These are phyloP conservation scores for Ptychoptera contaminata DNA, from an alignment of 2,888 invertebrate genomes.

Conservation along the genomic window DNA sequence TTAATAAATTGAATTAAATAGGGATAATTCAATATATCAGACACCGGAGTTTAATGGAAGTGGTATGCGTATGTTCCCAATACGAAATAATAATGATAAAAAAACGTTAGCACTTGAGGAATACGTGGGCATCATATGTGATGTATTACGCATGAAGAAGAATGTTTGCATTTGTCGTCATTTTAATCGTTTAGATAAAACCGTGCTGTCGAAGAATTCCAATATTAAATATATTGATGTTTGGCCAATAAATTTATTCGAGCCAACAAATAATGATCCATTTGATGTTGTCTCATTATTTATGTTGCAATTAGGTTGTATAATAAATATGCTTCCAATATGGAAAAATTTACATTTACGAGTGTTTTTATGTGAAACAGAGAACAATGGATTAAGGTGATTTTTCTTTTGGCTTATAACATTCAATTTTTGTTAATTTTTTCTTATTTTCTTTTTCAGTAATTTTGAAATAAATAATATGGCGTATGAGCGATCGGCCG, in stretches of 20 bases:
- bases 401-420: slow-evolving; percentile 10
- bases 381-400: slow-evolving; percentile 13
- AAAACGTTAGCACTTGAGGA: slow-evolving; percentile 40
- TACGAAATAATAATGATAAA: slow-evolving; percentile 31
- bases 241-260: slow-evolving; percentile 89
- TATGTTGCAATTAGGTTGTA: slow-evolving; percentile 92
- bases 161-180: slow-evolving; percentile 88
- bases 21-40: slow-evolving; percentile 43
- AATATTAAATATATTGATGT: slow-evolving; percentile 79
- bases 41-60: slow-evolving; percentile 38
- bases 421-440: slow-evolving; percentile 3
- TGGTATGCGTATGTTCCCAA: slow-evolving; percentile 34
- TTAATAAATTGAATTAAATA: slow-evolving; percentile 18
- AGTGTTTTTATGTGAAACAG: slow-evolving; percentile 66
- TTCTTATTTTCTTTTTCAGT: not conserved
- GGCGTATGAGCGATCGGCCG: slow-evolving; percentile 18
- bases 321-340: slow-evolving; percentile 76
- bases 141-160: slow-evolving; percentile 83
- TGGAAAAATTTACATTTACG: slow-evolving; percentile 80
- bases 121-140: slow-evolving; percentile 72
- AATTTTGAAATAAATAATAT: slow-evolving; percentile 3
- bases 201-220: slow-evolving; percentile 7
- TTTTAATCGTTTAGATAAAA: slow-evolving; percentile 70
- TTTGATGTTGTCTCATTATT: slow-evolving; percentile 88
- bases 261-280: slow-evolving; percentile 56